Base-by-base conservation (phyloP, 23 tunicate genomes). In the Oikopleura albicans region DNA sequence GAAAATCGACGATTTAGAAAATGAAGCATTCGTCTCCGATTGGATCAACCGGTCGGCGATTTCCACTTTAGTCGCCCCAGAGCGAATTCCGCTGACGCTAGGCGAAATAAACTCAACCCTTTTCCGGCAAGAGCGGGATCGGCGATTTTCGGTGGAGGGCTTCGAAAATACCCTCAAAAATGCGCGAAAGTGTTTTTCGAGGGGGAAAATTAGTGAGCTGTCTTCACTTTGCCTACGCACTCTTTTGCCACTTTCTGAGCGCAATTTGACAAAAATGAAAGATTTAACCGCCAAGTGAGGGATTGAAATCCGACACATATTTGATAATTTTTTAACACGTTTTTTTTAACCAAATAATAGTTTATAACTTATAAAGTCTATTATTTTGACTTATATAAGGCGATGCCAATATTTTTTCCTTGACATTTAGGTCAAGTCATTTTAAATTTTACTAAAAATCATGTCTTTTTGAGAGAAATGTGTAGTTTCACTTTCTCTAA, bases 21-120 rank as follows among this genome's bases (percentile, higher is more conserved):
- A 2, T 4, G 79, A 71, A 71, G 79, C 79, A 16, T 71, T 71
- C 31, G 79, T 71, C 31, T 71, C 79, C 4, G 79, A 71, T 29
- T 71, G 79, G 79, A 71, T 71, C 33, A 71, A 71, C 31, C 27
- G 79, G 4, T 12, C 79, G 2, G 34, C 4, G 4, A 29, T 12
- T 71, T 71, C 79, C 36, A 29, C 79, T 37, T 4, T 71, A 2
- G 35, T 29, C 4, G 36, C 27, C 4, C 79, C 79, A 22, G 79
- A 16, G 2, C 28, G 35, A 71, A 4, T 71, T 37, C 37, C 34
- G 34, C 35, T 71, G 33, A 8, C 79, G 33, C 4, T 71, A 4
- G 79, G 79, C 4, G 34, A 71, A 16, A 2, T 71, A 12, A 16
- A 4, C 37, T 16, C 79, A 16, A 29, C 31, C 4, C 4, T 71